phyloP scores from a whole-genome alignment of 1,140 invertebrate genomes.

The Schlechtendalia chinensis region DNA sequence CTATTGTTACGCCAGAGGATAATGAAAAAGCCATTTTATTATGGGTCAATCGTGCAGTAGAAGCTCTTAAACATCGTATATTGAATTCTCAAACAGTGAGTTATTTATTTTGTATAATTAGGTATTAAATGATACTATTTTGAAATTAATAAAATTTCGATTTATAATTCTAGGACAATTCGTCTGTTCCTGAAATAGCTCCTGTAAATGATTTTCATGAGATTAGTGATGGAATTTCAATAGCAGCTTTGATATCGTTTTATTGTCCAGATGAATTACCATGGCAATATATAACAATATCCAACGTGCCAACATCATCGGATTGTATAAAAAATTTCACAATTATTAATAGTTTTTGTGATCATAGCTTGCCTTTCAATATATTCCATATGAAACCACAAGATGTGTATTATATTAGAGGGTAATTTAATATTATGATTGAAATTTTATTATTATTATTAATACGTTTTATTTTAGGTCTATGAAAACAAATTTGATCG shows the following conservation, averaged over 20 bases:
- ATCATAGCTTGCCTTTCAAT: slow-evolving; percentile 77
- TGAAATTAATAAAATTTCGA: background rate
- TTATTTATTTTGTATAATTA: background rate
- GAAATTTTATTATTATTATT: slow-evolving; percentile 9
- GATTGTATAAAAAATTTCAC: slow-evolving; percentile 94
- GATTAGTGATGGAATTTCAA: slow-evolving; percentile 86
- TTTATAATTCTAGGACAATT: slow-evolving; percentile 12
- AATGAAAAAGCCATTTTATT: slow-evolving; percentile 84
- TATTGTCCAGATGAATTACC: slow-evolving; percentile 88
- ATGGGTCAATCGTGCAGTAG: slow-evolving; percentile 86
- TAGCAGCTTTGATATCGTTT: slow-evolving; percentile 86
- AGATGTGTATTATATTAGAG: slow-evolving; percentile 92
- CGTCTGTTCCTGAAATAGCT: slow-evolving; percentile 56
- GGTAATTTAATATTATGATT: slow-evolving; percentile 62
- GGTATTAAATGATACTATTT: background rate
- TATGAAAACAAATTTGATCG: slow-evolving; percentile 89
- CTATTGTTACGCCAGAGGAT: slow-evolving; percentile 64
- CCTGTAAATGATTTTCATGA: slow-evolving; percentile 68
- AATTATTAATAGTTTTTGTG: slow-evolving; percentile 85
- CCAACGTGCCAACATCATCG: slow-evolving; percentile 71
- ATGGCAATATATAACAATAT: slow-evolving; percentile 70
- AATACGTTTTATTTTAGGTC: slow-evolving; percentile 62
- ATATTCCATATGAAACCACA: slow-evolving; percentile 94
- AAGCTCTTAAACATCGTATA: slow-evolving; percentile 64
- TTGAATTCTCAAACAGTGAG: slow-evolving; percentile 1